A percentile compares a stretch with the other conserved stretches of the same genome.
These are phyloP conservation scores for Trichosurus vulpecula DNA, from an alignment of 2,797 vertebrate genomes.

Conservation along the genomic window DNA sequence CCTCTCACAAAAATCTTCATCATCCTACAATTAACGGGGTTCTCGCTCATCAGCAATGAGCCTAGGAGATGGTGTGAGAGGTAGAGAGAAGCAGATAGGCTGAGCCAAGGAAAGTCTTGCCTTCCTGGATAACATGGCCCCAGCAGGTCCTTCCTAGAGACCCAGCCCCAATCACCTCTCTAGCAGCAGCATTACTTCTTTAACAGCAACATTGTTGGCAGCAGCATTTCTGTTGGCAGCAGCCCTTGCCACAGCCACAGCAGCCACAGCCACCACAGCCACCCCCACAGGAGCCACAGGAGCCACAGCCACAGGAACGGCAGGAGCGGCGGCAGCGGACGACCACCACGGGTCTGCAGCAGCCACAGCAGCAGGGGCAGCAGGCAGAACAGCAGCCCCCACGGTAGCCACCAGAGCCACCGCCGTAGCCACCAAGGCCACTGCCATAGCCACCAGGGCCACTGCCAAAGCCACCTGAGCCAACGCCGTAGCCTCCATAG, in stretches of 20 bases:
- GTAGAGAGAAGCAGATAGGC: background rate
- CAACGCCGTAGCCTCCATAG: fast-evolving
- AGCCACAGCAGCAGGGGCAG: background rate
- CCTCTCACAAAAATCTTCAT: background rate
- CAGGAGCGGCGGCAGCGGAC: background rate
- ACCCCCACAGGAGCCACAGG: background rate
- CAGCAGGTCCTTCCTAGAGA: background rate
- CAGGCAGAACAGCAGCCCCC: background rate
- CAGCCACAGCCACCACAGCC: background rate
- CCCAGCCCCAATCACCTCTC: fast-evolving
- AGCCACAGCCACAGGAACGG: background rate
- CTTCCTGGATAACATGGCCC: background rate
- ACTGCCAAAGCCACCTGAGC: fast-evolving
- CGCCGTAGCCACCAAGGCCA: background rate
- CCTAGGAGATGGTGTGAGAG: background rate
- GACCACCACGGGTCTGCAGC: background rate
- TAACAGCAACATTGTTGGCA: slow-evolving; percentile 48
- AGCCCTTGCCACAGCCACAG: slow-evolving; percentile 54
- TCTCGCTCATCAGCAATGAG: background rate
- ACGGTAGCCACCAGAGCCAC: background rate
- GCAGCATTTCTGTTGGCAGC: slow-evolving; percentile 54
- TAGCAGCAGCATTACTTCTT: slow-evolving; percentile 31
- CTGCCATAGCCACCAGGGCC: background rate
- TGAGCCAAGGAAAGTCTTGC: background rate
- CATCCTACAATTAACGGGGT: background rate